phyloP scores from a whole-genome alignment of 2,113 vertebrate genomes.

The Odocoileus hemionus region DNA sequence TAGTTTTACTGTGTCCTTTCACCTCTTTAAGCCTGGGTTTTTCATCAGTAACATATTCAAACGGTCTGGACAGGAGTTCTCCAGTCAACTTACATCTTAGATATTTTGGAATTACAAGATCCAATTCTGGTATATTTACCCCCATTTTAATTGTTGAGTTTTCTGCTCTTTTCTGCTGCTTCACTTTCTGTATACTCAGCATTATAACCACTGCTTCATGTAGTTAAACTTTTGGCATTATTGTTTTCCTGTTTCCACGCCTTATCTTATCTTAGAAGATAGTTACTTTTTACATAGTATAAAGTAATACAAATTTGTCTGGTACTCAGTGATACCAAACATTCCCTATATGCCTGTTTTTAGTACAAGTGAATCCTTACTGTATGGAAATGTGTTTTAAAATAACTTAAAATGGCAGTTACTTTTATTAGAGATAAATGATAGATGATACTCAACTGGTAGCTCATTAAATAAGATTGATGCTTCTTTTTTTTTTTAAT shows the following conservation, averaged over 20 bases:
- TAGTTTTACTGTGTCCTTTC: neutral
- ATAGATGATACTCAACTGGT: neutral
- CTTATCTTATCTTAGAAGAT: neutral
- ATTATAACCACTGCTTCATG: neutral
- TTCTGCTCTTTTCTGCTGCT: neutral
- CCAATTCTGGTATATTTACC: neutral
- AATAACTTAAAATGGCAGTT: conserved; percentile 1
- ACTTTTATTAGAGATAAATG: conserved; percentile 1
- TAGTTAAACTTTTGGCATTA: neutral
- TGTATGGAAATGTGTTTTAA: neutral
- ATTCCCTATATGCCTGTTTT: neutral
- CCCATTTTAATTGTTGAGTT: neutral
- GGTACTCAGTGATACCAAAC: neutral
- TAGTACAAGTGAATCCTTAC: neutral
- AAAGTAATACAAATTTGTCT: neutral
- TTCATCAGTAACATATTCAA: neutral
- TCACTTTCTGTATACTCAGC: neutral
- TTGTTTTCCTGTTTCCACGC: neutral
- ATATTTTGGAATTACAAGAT: neutral
- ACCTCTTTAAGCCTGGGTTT: neutral
- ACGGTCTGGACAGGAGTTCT: neutral
- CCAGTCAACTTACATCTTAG: neutral
- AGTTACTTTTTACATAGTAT: neutral
- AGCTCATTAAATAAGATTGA: conserved; percentile 2
- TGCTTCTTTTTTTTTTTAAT: neutral